Evolutionary conservation across 2,113 vertebrate species (phyloP).

Genomic region (Perca flavescens): DNA sequence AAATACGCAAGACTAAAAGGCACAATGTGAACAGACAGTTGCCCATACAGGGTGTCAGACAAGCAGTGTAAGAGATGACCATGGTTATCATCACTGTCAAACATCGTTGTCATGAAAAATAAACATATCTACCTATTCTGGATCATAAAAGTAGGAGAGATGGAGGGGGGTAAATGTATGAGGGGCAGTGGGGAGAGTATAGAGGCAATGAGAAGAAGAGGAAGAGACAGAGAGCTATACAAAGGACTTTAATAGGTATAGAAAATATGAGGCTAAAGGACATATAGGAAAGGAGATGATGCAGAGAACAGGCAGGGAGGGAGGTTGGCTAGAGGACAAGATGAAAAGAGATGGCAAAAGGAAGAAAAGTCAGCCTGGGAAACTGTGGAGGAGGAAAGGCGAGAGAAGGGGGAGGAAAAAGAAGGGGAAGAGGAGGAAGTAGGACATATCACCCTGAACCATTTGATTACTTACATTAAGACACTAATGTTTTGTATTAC

Average conservation of each 20-base stretch:
- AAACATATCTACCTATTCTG: not conserved
- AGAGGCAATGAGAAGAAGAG: slow-evolving; percentile 7
- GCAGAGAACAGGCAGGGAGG: slow-evolving; percentile 4
- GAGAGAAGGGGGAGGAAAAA: not conserved
- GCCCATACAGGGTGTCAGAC: not conserved
- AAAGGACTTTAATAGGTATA: not conserved
- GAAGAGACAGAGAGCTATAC: not conserved
- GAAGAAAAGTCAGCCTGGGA: slow-evolving; percentile 16
- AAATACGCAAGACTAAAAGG: not conserved
- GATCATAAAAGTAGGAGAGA: not conserved
- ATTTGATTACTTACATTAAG: too few species aligned
- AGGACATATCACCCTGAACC: too few species aligned
- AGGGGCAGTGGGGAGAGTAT: not conserved
- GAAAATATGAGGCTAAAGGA: slow-evolving; percentile 30
- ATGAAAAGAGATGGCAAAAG: slow-evolving; percentile 38
- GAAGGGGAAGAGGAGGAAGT: not conserved
- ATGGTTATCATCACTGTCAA: not conserved
- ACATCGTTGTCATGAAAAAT: slow-evolving; percentile 1
- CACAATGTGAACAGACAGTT: not conserved
- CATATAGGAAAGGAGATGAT: slow-evolving; percentile 13
- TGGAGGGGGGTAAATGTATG: not conserved
- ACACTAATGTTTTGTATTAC: too few species aligned
- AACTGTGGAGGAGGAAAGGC: slow-evolving; percentile 11
- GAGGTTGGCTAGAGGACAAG: slow-evolving; percentile 34
- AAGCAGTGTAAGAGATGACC: not conserved